Conservation (phyloP, 1,140 invertebrate genomes). For the Telenomus remus region DNA sequence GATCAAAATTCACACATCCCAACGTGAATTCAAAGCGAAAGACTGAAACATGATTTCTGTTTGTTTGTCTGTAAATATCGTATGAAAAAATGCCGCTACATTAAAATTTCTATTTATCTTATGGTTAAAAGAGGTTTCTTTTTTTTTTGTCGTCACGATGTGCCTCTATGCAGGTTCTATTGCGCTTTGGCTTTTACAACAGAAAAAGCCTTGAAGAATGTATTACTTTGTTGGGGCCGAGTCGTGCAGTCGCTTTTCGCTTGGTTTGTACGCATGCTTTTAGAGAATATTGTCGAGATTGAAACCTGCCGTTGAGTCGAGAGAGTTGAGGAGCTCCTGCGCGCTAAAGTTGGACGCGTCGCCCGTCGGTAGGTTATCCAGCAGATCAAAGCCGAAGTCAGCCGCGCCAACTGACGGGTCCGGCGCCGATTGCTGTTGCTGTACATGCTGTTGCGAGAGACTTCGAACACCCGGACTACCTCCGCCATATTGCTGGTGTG, state of each 20-base stretch:
- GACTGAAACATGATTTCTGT: too few species aligned
- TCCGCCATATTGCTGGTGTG: constrained; percentile 71
- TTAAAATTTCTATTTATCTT: background rate
- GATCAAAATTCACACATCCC: too few species aligned
- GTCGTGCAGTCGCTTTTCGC: background rate
- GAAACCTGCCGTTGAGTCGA: constrained; percentile 77
- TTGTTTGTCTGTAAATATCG: too few species aligned
- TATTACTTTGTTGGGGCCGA: constrained; percentile 3
- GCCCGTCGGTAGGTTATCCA: constrained; percentile 84
- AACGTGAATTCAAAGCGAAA: too few species aligned
- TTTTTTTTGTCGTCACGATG: background rate
- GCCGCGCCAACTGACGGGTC: constrained; percentile 74
- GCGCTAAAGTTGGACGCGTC: constrained; percentile 82
- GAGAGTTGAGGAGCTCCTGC: constrained; percentile 85
- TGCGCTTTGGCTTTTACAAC: background rate
- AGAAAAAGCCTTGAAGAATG: constrained; percentile 8
- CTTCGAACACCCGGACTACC: constrained; percentile 69
- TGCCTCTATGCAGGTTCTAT: constrained; percentile 1
- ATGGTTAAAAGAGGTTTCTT: background rate
- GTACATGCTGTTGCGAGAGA: constrained; percentile 67
- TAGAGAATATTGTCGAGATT: constrained; percentile 76
- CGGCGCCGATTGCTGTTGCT: constrained; percentile 67
- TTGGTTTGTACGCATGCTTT: constrained; percentile 39
- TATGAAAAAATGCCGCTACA: background rate
- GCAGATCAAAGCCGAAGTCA: constrained; percentile 86